A percentile compares a stretch with the other conserved stretches of the same genome.
phyloP scores from a whole-genome alignment of 1,140 invertebrate genomes.

The Drosophila kohkoa region DNA sequence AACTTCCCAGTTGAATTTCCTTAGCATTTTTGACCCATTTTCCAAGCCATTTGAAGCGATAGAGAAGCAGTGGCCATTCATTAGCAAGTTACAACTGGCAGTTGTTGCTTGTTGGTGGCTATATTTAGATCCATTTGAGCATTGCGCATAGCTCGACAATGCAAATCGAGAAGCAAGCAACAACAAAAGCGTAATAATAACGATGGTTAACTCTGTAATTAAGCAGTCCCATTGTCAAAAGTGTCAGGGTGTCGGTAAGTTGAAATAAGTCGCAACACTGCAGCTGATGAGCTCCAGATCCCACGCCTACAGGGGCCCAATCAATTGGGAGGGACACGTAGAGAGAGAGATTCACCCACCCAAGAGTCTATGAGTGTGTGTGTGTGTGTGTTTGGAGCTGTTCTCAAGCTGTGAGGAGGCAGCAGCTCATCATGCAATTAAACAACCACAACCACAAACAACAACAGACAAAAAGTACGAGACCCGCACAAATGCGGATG shows the following conservation, averaged over 20 bases:
- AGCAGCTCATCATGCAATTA: conserved; percentile 70
- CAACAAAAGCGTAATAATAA: conserved; percentile 8
- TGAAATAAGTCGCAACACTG: conserved; percentile 40
- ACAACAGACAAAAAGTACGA: background rate
- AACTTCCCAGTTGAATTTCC: background rate
- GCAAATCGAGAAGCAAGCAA: background rate
- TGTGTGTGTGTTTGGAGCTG: conserved; percentile 4
- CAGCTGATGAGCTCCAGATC: conserved; percentile 42
- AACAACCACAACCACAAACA: conserved; percentile 46
- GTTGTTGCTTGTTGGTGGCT: conserved; percentile 1
- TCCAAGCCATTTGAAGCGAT: background rate
- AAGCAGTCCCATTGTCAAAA: conserved; percentile 72
- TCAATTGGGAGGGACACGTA: conserved; percentile 31
- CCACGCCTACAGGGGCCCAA: conserved; percentile 54
- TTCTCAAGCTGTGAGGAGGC: conserved; percentile 54
- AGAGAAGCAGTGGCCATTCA: conserved; percentile 3
- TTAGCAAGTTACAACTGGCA: background rate
- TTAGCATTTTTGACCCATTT: background rate
- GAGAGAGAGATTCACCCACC: conserved; percentile 12
- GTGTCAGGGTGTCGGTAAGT: conserved; percentile 73
- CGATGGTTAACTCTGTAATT: conserved; percentile 65
- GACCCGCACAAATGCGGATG: conserved; percentile 68
- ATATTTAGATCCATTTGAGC: conserved; percentile 51
- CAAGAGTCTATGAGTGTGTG: background rate
- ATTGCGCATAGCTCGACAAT: conserved; percentile 39